A percentile compares a stretch with the other conserved stretches of the same genome.
phyloP scores from a whole-genome alignment of 2,888 invertebrate species.

The Meandrusa payeni region DNA sequence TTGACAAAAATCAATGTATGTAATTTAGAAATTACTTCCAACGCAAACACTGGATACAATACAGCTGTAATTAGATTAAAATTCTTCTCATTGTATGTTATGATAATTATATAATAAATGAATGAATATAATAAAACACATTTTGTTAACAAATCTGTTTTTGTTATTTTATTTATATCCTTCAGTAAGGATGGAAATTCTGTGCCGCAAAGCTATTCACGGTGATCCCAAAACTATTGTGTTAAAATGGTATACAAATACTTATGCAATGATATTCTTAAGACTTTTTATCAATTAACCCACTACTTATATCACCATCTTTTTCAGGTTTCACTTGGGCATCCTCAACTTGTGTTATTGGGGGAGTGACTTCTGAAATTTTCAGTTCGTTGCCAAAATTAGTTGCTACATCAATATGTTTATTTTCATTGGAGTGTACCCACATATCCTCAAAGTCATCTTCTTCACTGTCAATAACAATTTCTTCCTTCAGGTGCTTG shows the following conservation, averaged over 20 bases:
- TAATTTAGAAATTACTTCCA: too few species aligned
- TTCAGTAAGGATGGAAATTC: conserved; percentile 3
- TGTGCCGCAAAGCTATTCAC: conserved; percentile 10
- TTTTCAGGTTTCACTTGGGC: conserved; percentile 45
- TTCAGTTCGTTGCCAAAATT: conserved; percentile 57
- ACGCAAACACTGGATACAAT: too few species aligned
- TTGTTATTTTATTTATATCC: too few species aligned
- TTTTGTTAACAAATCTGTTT: too few species aligned
- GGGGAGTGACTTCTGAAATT: conserved; percentile 26
- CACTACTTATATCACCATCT: conserved; percentile 46
- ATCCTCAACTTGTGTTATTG: conserved; percentile 35
- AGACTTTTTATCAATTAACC: conserved; percentile 65
- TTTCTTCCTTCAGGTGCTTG: conserved; percentile 47
- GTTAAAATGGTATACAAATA: not conserved
- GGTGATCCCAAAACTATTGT: too few species aligned
- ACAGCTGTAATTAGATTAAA: too few species aligned
- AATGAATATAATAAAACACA: too few species aligned
- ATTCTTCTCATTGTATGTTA: too few species aligned
- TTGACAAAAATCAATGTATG: too few species aligned
- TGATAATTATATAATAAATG: too few species aligned
- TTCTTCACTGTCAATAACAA: conserved; percentile 50
- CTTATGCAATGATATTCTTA: conserved; percentile 38
- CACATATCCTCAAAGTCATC: conserved; percentile 78
- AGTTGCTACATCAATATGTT: conserved; percentile 49
- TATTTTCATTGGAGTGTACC: conserved; percentile 54